A percentile compares a stretch with the other conserved stretches of the same genome.
These are phyloP conservation scores for Orthosia incerta DNA, from an alignment of 2,888 invertebrate genomes.

Conservation along the genomic window DNA sequence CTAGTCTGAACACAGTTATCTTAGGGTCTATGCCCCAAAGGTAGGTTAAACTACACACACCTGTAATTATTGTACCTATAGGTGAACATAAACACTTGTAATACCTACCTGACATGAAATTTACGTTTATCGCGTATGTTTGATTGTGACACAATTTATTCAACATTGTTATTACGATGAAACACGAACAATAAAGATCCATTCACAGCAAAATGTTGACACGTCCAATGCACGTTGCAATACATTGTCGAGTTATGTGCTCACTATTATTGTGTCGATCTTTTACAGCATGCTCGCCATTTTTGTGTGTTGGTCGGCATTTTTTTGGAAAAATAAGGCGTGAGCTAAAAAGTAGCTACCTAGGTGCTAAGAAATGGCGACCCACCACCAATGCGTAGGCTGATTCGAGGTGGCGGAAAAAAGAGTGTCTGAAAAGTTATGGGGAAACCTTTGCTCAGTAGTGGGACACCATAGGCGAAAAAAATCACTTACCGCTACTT, in stretches of 20 bases:
- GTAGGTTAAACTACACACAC: conserved; percentile 17
- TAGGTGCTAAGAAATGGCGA: too few relatives aligned
- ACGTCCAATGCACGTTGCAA: conserved; percentile 66
- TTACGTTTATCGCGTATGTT: conserved; percentile 60
- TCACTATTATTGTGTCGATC: conserved; percentile 40
- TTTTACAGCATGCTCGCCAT: conserved; percentile 21
- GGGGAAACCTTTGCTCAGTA: too few relatives aligned
- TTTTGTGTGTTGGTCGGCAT: conserved; percentile 15
- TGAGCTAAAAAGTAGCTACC: background rate
- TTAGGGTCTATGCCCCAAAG: conserved; percentile 16
- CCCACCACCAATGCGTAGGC: too few relatives aligned
- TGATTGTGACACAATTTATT: conserved; percentile 67
- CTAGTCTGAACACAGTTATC: background rate
- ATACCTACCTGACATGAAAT: conserved; percentile 46
- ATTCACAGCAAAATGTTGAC: conserved; percentile 74
- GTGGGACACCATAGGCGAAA: too few relatives aligned
- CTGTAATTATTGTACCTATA: conserved; percentile 1
- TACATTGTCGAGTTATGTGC: conserved; percentile 43
- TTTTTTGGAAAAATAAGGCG: background rate
- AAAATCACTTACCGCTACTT: background rate
- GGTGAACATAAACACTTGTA: conserved; percentile 20
- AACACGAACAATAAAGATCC: conserved; percentile 76
- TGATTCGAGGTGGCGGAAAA: too few relatives aligned
- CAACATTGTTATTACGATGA: conserved; percentile 73
- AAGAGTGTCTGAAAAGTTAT: too few relatives aligned